These are phyloP conservation scores for Eledona agricola DNA, from an alignment of 2,888 invertebrate genomes.

Conservation along the genomic window DNA sequence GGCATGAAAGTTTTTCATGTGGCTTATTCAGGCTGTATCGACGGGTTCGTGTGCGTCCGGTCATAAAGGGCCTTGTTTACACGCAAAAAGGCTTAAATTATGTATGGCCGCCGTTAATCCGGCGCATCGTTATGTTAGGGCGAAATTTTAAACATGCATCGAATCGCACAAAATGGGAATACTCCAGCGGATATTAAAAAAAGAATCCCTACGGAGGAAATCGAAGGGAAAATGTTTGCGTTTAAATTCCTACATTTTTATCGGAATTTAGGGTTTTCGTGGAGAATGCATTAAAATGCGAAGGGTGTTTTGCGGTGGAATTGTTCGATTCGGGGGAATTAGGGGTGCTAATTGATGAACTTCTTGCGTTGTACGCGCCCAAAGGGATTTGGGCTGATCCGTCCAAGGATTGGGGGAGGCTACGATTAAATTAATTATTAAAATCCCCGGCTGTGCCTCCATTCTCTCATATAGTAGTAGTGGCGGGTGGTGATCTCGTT, in stretches of 20 bases:
- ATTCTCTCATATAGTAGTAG: too few relatives aligned
- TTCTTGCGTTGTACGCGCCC: too few relatives aligned
- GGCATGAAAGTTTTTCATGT: too few relatives aligned
- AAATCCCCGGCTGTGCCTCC: too few relatives aligned
- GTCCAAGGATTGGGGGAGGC: too few relatives aligned
- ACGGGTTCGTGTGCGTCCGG: slow-evolving; percentile 5
- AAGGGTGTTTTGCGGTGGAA: slow-evolving; percentile 1
- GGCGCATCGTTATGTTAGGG: slow-evolving; percentile 18
- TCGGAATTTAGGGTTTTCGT: slow-evolving; percentile 2
- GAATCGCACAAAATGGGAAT: slow-evolving; percentile 18
- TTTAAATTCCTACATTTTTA: slow-evolving; percentile 3
- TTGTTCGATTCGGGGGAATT: slow-evolving; percentile 3
- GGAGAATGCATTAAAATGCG: background rate
- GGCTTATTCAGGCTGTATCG: too few relatives aligned
- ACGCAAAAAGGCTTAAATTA: slow-evolving; percentile 26
- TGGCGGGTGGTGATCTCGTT: too few relatives aligned
- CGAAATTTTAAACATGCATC: slow-evolving; percentile 25
- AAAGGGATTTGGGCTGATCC: too few relatives aligned
- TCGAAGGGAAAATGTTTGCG: slow-evolving; percentile 9
- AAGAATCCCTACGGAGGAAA: slow-evolving; percentile 11
- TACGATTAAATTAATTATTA: too few relatives aligned
- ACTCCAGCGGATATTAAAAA: slow-evolving; percentile 12
- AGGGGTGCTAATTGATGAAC: slow-evolving; percentile 5
- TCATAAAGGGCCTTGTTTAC: slow-evolving; percentile 23
- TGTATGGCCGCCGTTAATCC: slow-evolving; percentile 18